Evolutionary conservation across 2,797 vertebrate genomes (phyloP), one percentile per base, ranked within the genome.

Genomic region (Thamnophis elegans): DNA sequence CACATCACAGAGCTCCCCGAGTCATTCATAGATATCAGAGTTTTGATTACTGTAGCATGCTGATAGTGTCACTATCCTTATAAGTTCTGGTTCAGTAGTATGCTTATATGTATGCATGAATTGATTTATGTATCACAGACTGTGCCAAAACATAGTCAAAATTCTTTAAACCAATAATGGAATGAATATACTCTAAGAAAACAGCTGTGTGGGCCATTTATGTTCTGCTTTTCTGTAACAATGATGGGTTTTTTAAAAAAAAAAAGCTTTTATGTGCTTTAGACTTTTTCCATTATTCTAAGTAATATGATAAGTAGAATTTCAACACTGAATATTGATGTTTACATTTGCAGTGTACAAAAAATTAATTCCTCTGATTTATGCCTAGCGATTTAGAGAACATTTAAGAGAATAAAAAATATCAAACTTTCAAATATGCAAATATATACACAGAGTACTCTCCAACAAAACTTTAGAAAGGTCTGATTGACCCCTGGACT

Each of bases 111-210:
- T 53, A 73, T 58, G 8, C 68, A 26, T 85, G 85, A 60, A 58
- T 32, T 86, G 82, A 56, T 47, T 32, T 58, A 92, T 73, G 36
- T 87, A 26, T 18, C 36, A 68, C 6, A 20, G 73, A 65, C 18
- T 59, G 7, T 90, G 54, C 60, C 89, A 90, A 90, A 92, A 90
- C 58, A 68, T 28, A 32, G 53, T 59, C 82, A 73, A 87, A n/a
- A 28, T 58, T 90, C 47, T 65, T 87, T 60, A 90, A 92, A n/a
- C 26, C 65, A 58, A 89, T 55, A 90, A 87, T 42, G 58, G 54
- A 56, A 28, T 56, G 86, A 58, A 87, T 42, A n/a, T 86, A 54
- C 90, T 54, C n/a, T n/a, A 68, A 60, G 54, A 90, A 68, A 90
- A 36, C 60, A 92, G 59, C 54, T 73, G 18, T 87, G 36, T 68